Evolutionary conservation across 1,140 invertebrate species (phyloP), one percentile per base, ranked within the genome.

Genomic region (Pantala flavescens): DNA sequence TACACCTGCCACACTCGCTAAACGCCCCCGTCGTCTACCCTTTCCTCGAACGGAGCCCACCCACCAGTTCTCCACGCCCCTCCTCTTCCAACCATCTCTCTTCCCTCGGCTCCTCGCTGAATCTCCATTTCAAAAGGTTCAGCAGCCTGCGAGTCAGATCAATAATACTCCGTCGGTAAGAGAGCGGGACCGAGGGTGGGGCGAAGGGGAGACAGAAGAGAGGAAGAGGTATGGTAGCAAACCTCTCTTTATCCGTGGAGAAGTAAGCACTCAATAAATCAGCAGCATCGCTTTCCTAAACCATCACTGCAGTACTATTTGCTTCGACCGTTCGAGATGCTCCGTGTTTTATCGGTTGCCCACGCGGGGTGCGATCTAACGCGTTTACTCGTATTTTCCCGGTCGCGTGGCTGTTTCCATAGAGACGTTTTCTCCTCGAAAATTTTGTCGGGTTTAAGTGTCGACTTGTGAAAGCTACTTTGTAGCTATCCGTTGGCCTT

Each of bases 41-140:
- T 63, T 63, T 21, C 49, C 49, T 63, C 49, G 16, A 21, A 16
- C 49, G 3, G 16, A 16, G 3, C 49, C 16, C 16, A 63, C 16
- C 49, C 49, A 16, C 16, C 49, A 16, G 49, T 63, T 19, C 49
- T 21, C n/a, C 14, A 5, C 49, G 5, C 49, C 28, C 28, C 28
- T 2, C 28, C 49, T 21, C 49, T 21, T 63, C n/a, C 3, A 21
- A 36, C 28, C 28, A 36, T 21, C 49, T 19, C 49, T 63, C 49
- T 21, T 63, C n/a, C n/a, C 49, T 21, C 12, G 12, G 49, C 49
- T 63, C 49, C 49, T 63, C 49, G 49, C 49, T 63, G 49, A 63
- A 63, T 63, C 49, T 63, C 49, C 49, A 63, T 63, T 63, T 63
- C 49, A 63, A 63, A 63, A 63, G 49, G 49, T 63, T 63, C 49